Base-by-base conservation (phyloP, 30 jellyfish, hydroid and myxozoan species). In the Clytia hemisphaerica region DNA sequence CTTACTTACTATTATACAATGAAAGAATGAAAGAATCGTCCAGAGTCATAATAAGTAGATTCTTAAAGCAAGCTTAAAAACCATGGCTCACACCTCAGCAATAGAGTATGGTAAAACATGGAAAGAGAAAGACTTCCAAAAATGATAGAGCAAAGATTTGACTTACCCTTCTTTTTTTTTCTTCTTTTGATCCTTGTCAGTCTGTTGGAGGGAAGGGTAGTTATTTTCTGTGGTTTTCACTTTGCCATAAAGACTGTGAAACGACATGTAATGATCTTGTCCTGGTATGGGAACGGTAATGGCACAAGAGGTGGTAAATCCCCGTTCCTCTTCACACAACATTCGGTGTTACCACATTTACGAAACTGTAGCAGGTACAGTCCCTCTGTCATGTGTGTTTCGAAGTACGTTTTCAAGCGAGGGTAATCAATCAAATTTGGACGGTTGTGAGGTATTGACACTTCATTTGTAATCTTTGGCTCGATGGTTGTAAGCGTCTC, bases 151-250 rank as follows among this genome's bases (percentile, higher is more conserved):
- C n/a, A n/a, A n/a, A n/a, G n/a, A n/a, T n/a, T n/a, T n/a, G n/a
- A n/a, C n/a, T n/a, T n/a, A n/a, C n/a, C n/a, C n/a, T n/a, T n/a
- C n/a, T n/a, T n/a, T n/a, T n/a, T n/a, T n/a, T n/a, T n/a, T n/a
- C n/a, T n/a, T n/a, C n/a, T n/a, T n/a, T n/a, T n/a, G n/a, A n/a
- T n/a, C n/a, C n/a, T n/a, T n/a, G n/a, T n/a, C n/a, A n/a, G n/a
- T n/a, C n/a, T n/a, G n/a, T n/a, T n/a, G n/a, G n/a, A n/a, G 14
- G 54, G 73, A 59, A 59, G 73, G 73, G 24, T 53, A 59, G 22
- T 59, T 53, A 29, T 59, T 59, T 35, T 59, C 73, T 3, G 73
- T 15, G 22, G 73, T 32, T 30, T 31, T 25, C 31, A 59, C 16
- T 25, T 16, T 21, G 14, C 73, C 63, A 53, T 59, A 59, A 53